Percentiles rank a stretch among this genome's conserved stretches.
phyloP scores from a whole-genome alignment of 2,113 vertebrate species.

The Bubo scandiacus region DNA sequence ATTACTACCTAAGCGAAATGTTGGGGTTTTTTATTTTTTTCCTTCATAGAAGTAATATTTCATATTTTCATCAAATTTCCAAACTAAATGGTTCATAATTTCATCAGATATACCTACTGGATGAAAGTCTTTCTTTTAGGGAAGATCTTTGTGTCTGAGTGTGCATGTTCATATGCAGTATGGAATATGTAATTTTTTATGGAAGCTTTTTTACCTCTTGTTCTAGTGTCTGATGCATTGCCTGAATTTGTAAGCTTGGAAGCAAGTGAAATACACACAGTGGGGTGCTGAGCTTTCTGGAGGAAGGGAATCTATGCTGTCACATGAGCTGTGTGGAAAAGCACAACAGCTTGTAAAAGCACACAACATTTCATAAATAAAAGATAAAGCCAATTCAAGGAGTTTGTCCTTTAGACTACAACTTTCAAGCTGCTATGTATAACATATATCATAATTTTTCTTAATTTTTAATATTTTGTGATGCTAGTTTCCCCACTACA shows the following conservation, averaged over 20 bases:
- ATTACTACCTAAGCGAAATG: neutral
- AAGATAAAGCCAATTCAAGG: constrained; percentile 37
- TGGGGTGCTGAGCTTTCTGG: constrained; percentile 19
- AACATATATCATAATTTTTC: neutral
- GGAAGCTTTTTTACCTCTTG: neutral
- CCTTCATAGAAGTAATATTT: neutral
- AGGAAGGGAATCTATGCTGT: constrained; percentile 28
- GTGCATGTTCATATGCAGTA: neutral
- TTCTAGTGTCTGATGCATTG: neutral
- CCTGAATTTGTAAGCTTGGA: constrained; percentile 34
- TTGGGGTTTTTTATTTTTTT: neutral
- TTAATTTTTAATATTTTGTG: neutral
- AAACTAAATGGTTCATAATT: neutral
- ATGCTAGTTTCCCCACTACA: neutral
- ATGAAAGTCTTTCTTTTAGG: neutral
- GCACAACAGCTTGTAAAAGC: constrained; percentile 29
- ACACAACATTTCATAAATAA: constrained; percentile 54
- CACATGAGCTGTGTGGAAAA: constrained; percentile 35
- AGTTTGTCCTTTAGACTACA: neutral
- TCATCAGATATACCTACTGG: neutral
- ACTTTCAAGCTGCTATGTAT: neutral
- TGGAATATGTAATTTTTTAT: neutral
- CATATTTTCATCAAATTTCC: neutral
- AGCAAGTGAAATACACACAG: constrained; percentile 30
- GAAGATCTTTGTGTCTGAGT: neutral